Evolutionary conservation across 2,888 invertebrate genomes (phyloP).

Genomic region (Scaptomyza cyrtandrae): DNA sequence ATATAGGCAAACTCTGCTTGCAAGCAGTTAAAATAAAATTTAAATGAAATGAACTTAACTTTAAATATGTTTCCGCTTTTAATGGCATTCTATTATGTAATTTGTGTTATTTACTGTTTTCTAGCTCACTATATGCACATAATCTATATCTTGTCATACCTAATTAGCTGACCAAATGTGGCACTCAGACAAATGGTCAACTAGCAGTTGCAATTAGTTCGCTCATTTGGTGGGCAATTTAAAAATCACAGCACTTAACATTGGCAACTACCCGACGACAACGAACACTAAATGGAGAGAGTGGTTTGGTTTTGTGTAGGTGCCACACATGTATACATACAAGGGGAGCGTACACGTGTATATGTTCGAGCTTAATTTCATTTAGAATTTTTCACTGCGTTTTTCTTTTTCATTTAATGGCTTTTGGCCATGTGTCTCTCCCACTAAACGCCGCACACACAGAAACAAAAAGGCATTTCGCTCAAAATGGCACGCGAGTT

Average conservation of each 20-base stretch:
- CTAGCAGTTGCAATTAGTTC: conserved; percentile 39
- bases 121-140: not conserved
- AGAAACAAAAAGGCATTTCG: conserved; percentile 47
- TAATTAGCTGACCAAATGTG: conserved; percentile 25
- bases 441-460: conserved; percentile 36
- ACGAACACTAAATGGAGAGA: not conserved
- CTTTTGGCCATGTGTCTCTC: conserved; percentile 4
- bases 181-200: conserved; percentile 16
- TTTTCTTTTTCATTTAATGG: conserved; percentile 13
- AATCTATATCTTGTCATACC: not conserved
- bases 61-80: not conserved
- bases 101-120: not conserved
- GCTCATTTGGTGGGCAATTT: conserved; percentile 37
- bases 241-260: conserved; percentile 32
- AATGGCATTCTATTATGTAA: not conserved
- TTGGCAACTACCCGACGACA: not conserved
- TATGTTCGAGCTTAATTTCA: conserved; percentile 41
- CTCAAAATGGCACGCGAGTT: conserved; percentile 44
- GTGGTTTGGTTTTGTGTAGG: not conserved
- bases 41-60: not conserved
- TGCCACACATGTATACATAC: not conserved
- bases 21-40: not conserved
- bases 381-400: conserved; percentile 31
- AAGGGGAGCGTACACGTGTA: not conserved
- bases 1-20: not conserved